Conservation (phyloP, 2,888 invertebrate genomes). For the Neocrepidodera transversa region DNA sequence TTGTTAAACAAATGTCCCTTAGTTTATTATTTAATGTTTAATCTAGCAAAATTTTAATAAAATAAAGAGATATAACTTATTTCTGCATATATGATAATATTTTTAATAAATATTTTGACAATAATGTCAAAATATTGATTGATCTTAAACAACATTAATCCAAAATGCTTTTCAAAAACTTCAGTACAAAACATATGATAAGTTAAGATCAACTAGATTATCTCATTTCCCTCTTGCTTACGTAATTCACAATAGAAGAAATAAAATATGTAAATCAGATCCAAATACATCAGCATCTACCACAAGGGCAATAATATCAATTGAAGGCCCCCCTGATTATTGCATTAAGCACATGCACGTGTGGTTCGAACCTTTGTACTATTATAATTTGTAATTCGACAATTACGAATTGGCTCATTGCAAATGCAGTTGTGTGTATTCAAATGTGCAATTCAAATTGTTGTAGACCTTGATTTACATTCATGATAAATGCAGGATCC, state of each 20-base stretch:
- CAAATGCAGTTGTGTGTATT: conserved; percentile 27
- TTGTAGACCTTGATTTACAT: conserved; percentile 19
- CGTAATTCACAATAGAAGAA: background rate
- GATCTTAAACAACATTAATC: too few relatives aligned
- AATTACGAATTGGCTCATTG: conserved; percentile 37
- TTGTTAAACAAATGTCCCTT: too few relatives aligned
- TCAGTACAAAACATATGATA: too few relatives aligned
- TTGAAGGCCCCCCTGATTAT: background rate
- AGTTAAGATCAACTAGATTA: conserved; percentile 1
- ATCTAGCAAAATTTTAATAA: too few relatives aligned
- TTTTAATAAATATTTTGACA: too few relatives aligned
- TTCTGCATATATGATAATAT: too few relatives aligned
- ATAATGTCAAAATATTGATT: too few relatives aligned
- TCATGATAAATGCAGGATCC: conserved; percentile 12
- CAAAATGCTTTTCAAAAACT: too few relatives aligned
- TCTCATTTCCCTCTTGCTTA: background rate
- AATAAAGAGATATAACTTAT: too few relatives aligned
- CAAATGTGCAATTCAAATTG: conserved; percentile 31
- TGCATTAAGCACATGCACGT: conserved; percentile 6
- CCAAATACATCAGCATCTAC: background rate
- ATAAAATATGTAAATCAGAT: conserved; percentile 5
- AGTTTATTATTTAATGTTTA: too few relatives aligned
- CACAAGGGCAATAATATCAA: conserved; percentile 2
- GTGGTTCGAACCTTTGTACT: conserved; percentile 8
- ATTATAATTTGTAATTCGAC: conserved; percentile 40